Evolutionary conservation across 2,797 vertebrate genomes (phyloP).

Genomic region (Botia almorhae): DNA sequence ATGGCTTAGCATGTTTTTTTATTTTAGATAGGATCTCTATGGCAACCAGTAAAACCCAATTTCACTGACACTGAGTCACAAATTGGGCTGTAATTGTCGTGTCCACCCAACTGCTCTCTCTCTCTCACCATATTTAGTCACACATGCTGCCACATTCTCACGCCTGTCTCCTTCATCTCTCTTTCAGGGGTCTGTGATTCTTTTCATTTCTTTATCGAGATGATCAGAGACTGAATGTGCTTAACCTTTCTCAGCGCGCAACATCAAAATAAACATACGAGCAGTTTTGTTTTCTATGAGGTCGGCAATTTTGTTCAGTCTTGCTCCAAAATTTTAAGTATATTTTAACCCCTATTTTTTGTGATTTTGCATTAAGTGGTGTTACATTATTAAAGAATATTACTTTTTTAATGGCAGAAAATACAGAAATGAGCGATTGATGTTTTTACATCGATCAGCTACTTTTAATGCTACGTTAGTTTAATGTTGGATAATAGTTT

Average conservation of each 20-base stretch:
- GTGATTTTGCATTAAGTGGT: too few species aligned
- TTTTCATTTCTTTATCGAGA: conserved; percentile 1
- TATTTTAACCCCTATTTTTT: too few species aligned
- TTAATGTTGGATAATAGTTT: neutral
- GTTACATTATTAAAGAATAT: too few species aligned
- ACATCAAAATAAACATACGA: neutral
- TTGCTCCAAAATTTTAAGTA: too few species aligned
- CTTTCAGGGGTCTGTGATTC: neutral
- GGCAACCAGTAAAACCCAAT: conserved; percentile 52
- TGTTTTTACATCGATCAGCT: neutral
- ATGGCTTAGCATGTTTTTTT: conserved; percentile 31
- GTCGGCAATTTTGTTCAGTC: too few species aligned
- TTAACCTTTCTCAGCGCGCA: neutral
- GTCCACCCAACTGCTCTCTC: conserved; percentile 15
- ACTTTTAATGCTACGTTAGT: too few species aligned
- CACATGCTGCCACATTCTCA: conserved; percentile 31
- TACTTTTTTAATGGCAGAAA: too few species aligned
- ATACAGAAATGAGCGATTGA: neutral
- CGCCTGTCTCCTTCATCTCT: conserved; percentile 31
- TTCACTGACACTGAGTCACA: conserved; percentile 48
- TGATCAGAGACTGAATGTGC: neutral
- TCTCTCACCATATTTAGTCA: conserved; percentile 35
- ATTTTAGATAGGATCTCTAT: conserved; percentile 46
- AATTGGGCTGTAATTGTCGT: conserved; percentile 48
- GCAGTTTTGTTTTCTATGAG: too few species aligned